Evolutionary conservation across 1,140 invertebrate species (phyloP).

Genomic region (Heliothis subflexa): DNA sequence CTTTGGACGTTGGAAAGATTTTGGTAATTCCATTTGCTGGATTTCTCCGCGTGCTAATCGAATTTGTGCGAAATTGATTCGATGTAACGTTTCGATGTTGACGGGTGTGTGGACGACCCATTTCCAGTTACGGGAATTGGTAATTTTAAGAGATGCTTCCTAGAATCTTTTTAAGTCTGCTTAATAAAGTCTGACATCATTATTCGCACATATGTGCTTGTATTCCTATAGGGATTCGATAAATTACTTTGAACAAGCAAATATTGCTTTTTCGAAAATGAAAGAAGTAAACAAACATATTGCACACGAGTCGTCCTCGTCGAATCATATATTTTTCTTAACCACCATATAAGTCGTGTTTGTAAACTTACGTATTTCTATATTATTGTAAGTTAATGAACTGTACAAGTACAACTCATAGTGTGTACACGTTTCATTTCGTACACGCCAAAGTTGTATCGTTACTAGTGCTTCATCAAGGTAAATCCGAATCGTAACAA

Average conservation of each 20-base stretch:
- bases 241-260: no score
- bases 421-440: constrained; percentile 2
- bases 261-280: no score
- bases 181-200: no score
- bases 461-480: constrained; percentile 52
- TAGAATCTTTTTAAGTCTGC: no score
- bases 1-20: constrained; percentile 15
- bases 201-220: no score
- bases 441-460: constrained; percentile 21
- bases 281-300: no score
- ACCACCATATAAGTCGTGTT: constrained; percentile 13
- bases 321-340: no score
- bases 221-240: no score
- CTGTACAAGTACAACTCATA: background rate
- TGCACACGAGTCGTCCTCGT: no score
- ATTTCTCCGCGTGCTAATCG: background rate
- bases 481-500: constrained; percentile 46
- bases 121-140: no score
- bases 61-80: background rate
- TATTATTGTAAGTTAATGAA: constrained; percentile 46
- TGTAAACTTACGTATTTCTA: background rate
- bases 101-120: background rate
- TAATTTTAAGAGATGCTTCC: no score
- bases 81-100: background rate
- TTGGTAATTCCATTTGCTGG: background rate